These are phyloP conservation scores for Epinephelus lanceolatus DNA, from an alignment of 2,113 vertebrate genomes.

Conservation along the genomic window DNA sequence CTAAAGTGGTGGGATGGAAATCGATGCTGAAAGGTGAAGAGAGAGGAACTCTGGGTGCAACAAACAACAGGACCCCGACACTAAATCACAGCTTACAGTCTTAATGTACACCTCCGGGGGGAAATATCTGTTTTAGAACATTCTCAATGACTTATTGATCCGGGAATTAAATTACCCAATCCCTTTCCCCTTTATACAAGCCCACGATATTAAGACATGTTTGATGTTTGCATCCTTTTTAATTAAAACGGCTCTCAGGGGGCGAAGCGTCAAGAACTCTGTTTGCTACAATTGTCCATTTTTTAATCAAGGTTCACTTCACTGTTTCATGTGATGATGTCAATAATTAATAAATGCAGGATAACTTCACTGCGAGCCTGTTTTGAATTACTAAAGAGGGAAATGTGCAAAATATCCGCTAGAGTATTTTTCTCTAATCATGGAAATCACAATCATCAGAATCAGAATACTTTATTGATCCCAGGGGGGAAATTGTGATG, in stretches of 20 bases:
- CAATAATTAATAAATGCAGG: slow-evolving; percentile 26
- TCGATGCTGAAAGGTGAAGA: slow-evolving; percentile 57
- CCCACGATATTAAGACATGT: slow-evolving; percentile 44
- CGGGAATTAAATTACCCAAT: slow-evolving; percentile 54
- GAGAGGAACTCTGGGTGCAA: slow-evolving; percentile 48
- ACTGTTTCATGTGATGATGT: slow-evolving; percentile 38
- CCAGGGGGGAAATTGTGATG: too few species aligned
- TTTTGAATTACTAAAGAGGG: not conserved
- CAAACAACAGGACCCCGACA: slow-evolving; percentile 44
- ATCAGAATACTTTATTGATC: too few species aligned
- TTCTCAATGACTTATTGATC: slow-evolving; percentile 76
- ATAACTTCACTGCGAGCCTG: not conserved
- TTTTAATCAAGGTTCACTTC: slow-evolving; percentile 49
- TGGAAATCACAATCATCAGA: not conserved
- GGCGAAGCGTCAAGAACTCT: not conserved
- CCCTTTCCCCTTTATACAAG: slow-evolving; percentile 33
- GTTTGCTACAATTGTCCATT: slow-evolving; percentile 36
- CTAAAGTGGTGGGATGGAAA: slow-evolving; percentile 52
- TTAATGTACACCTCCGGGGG: slow-evolving; percentile 67
- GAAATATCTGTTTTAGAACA: slow-evolving; percentile 70
- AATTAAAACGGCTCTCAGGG: slow-evolving; percentile 67
- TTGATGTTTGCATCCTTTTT: slow-evolving; percentile 66
- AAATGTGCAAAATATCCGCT: not conserved
- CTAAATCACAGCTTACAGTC: slow-evolving; percentile 68
- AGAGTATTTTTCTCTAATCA: not conserved